Conservation (phyloP, 1,140 invertebrate species). For the Apis dorsata region DNA sequence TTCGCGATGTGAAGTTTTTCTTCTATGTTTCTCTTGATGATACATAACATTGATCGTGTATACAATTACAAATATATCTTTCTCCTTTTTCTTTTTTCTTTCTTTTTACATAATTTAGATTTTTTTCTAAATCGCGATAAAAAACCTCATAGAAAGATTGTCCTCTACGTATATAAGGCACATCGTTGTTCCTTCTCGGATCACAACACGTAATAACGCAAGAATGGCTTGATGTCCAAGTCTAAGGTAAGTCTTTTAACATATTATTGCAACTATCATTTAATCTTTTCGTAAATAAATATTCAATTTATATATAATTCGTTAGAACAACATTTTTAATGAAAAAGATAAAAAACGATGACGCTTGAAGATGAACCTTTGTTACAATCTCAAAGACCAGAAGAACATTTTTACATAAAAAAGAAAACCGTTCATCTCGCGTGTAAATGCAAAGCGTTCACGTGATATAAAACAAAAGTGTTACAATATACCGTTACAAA, state of each 20-base stretch:
- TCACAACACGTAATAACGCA: constrained; percentile 37
- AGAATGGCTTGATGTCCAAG: background rate
- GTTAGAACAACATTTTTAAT: background rate
- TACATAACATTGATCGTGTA: constrained; percentile 6
- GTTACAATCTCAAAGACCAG: background rate
- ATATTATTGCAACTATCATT: background rate
- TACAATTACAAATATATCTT: background rate
- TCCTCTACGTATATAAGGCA: constrained; percentile 65
- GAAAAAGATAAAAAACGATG: background rate
- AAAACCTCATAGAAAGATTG: background rate
- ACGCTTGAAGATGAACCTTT: background rate
- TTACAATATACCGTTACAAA: background rate
- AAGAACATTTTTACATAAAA: background rate
- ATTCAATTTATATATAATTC: background rate
- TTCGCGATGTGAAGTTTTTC: background rate
- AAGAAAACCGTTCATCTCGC: background rate
- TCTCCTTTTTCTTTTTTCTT: background rate
- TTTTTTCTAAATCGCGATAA: background rate
- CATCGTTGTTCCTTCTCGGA: constrained; percentile 58
- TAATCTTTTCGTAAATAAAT: constrained; percentile 9
- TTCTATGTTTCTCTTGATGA: background rate
- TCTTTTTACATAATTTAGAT: too few relatives aligned
- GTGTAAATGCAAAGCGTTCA: background rate
- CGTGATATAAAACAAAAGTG: background rate
- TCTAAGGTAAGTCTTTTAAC: background rate